Conservation (phyloP, 37 sponge, comb jelly and placozoan species). For the Corticium candelabrum region DNA sequence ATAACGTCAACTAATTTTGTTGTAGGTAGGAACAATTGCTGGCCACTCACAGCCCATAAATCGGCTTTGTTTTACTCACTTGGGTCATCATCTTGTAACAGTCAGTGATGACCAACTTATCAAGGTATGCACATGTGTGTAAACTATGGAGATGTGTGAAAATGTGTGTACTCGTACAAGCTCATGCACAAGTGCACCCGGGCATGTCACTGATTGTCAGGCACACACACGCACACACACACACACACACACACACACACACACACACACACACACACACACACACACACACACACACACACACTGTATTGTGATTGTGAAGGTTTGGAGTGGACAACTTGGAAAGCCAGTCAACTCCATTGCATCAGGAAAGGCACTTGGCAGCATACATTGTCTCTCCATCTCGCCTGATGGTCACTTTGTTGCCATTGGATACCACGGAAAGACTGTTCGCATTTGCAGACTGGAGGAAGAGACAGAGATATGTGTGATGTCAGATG, state of each 20-base stretch:
- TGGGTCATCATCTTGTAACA: constrained; percentile 67
- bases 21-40: constrained; percentile 37
- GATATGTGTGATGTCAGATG: too few relatives aligned
- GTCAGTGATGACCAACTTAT: constrained; percentile 67
- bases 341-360: background rate
- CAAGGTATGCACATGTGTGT: constrained; percentile 70
- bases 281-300: too few relatives aligned
- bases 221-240: too few relatives aligned
- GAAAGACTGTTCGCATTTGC: background rate
- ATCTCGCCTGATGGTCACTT: background rate
- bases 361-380: background rate
- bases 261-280: too few relatives aligned
- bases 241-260: too few relatives aligned
- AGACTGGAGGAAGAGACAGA: too few relatives aligned
- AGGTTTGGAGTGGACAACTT: constrained; percentile 15
- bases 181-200: too few relatives aligned
- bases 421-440: background rate
- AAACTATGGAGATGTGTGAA: too few relatives aligned
- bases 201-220: too few relatives aligned
- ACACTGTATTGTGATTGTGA: background rate
- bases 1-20: background rate
- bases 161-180: too few relatives aligned
- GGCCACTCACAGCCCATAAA: constrained; percentile 73
- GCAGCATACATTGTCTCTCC: background rate
- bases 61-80: constrained; percentile 53